A percentile compares a stretch with the other conserved stretches of the same genome.
These are phyloP conservation scores for Torymus texanus DNA, from an alignment of 2,888 invertebrate species.

Conservation along the genomic window DNA sequence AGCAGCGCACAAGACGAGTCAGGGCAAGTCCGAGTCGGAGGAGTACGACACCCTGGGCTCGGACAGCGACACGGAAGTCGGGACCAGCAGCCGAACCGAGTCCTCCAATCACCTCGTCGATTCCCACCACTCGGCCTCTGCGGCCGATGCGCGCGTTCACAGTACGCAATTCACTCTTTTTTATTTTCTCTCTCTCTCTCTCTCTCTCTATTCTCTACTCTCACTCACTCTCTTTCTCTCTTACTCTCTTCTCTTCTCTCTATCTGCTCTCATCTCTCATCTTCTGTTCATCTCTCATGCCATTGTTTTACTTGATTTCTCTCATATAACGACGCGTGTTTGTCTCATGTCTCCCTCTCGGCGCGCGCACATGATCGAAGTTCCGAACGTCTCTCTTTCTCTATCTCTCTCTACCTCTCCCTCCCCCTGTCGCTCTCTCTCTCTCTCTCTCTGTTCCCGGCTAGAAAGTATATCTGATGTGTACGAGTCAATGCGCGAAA, in stretches of 20 bases:
- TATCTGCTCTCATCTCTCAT: slow-evolving; percentile 25
- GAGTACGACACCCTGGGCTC: slow-evolving; percentile 91
- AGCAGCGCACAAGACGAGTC: slow-evolving; percentile 84
- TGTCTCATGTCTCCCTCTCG: not conserved
- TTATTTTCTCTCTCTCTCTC: slow-evolving; percentile 25
- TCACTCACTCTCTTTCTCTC: not conserved
- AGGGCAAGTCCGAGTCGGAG: slow-evolving; percentile 96
- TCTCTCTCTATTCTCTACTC: slow-evolving; percentile 10
- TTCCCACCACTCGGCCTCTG: slow-evolving; percentile 74
- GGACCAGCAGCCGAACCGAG: slow-evolving; percentile 77
- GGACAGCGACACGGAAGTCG: slow-evolving; percentile 87
- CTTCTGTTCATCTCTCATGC: not conserved
- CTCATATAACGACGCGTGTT: not conserved
- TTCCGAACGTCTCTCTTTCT: slow-evolving; percentile 23
- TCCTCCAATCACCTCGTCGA: slow-evolving; percentile 77
- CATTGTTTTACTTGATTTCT: no score
- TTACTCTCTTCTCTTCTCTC: not conserved
- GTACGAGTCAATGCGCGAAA: not conserved
- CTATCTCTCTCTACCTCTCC: no score
- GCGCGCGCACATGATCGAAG: slow-evolving; percentile 29
- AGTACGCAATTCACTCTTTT: slow-evolving; percentile 67
- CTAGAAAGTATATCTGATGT: not conserved
- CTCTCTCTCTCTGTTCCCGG: no score
- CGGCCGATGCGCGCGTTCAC: slow-evolving; percentile 74
- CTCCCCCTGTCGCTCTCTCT: no score